These are phyloP conservation scores for Teleopsis dalmanni DNA, from an alignment of 1,140 invertebrate genomes.

Conservation along the genomic window DNA sequence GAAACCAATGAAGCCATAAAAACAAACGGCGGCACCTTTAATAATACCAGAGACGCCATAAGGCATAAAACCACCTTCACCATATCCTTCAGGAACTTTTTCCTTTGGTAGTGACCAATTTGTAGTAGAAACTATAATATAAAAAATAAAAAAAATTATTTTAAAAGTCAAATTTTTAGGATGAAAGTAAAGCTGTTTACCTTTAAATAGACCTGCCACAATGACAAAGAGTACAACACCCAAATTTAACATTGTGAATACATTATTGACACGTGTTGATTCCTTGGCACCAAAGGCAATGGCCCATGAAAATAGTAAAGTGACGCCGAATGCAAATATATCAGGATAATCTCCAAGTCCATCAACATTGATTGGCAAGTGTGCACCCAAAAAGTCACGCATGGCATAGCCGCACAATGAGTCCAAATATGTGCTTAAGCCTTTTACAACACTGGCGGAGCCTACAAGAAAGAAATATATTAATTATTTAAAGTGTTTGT, in stretches of 20 bases:
- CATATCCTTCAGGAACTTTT: constrained; percentile 52
- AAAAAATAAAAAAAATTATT: background rate
- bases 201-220: constrained; percentile 72
- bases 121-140: constrained; percentile 38
- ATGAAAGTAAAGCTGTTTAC: constrained; percentile 44
- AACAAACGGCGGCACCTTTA: constrained; percentile 78
- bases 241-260: constrained; percentile 83
- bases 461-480: constrained; percentile 49
- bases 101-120: constrained; percentile 62
- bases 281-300: constrained; percentile 79
- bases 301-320: constrained; percentile 58
- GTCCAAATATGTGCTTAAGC: constrained; percentile 83
- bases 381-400: constrained; percentile 53
- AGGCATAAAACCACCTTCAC: constrained; percentile 72
- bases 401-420: constrained; percentile 68
- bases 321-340: constrained; percentile 68
- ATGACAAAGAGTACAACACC: constrained; percentile 74
- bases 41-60: constrained; percentile 73
- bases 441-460: constrained; percentile 85
- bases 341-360: constrained; percentile 75
- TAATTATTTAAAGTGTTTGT: too few relatives aligned
- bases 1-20: constrained; percentile 87
- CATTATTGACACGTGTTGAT: constrained; percentile 80
- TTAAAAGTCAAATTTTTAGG: background rate
- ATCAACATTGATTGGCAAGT: constrained; percentile 62